Evolutionary conservation across 2,888 invertebrate genomes (phyloP), one percentile per base, ranked within the genome.

Genomic region (Tenthredo notha): DNA sequence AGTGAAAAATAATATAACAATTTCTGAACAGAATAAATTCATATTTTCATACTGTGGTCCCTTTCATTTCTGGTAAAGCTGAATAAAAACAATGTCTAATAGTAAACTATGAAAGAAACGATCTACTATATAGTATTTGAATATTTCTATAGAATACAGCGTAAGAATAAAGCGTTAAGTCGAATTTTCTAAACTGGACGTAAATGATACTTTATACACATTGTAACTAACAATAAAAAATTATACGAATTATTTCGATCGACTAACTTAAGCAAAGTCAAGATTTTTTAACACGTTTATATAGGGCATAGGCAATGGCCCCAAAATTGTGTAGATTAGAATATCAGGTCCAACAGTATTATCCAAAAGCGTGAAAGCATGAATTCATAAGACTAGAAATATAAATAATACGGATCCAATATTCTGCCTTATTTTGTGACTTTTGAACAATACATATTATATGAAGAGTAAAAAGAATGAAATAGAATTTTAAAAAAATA

Each of bases 1-100:
- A 54, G 29, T 77, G 77, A 77, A 54, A 54, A 47, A 77, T 18
- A 77, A 54, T n/a, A 77, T 50, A 77, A 50, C 54, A 77, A 47
- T 37, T 54, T 77, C 29, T 29, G 25, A 77, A 50, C 40, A 77
- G 50, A 9, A 54, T 37, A 74, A 43, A 74, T 74, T 74, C 72
- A 43, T 29, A 29, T 74, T 74, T 43, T 15, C 18, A 74, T 74
- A 50, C 54, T 77, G 33, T 77, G 77, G 77, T 77, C 77, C 50
- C 77, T 77, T 77, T 77, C 54, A 50, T 29, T 54, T 50, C 54
- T 54, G 33, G 18, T 33, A 18, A 47, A 77, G 21, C 54, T 77
- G 33, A 75, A 75, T 6, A 70, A 47, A 43, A 74, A 43, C 43
- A 40, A 74, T 21, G 21, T 29, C 43, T 74, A 74, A 7, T 12